Conservation (phyloP, 2,113 vertebrate genomes). For the Callaeas wilsoni region DNA sequence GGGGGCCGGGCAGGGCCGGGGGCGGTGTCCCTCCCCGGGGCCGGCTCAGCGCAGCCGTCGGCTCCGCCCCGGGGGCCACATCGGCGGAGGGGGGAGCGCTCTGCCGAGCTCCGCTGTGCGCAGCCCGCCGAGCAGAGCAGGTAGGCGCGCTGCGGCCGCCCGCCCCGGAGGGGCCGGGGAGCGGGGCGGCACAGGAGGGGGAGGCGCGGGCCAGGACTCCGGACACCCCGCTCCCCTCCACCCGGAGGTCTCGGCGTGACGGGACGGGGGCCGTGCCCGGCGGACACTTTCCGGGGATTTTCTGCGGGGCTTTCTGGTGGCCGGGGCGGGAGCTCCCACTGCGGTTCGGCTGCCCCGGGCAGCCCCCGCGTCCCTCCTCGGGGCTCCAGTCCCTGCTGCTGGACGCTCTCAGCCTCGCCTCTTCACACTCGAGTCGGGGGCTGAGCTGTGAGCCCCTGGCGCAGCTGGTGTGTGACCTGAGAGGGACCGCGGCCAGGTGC, state of each 20-base stretch:
- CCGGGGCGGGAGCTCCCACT: no score
- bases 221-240: background rate
- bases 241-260: background rate
- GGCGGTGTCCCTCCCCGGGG: background rate
- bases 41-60: background rate
- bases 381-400: background rate
- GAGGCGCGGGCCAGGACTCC: no score
- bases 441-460: background rate
- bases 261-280: no score
- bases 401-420: background rate
- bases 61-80: background rate
- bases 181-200: background rate
- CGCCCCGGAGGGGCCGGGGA: no score
- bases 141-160: background rate
- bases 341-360: background rate
- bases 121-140: background rate
- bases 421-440: fast-evolving
- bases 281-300: background rate
- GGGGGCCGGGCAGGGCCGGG: no score
- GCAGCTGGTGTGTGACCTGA: background rate
- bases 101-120: fast-evolving
- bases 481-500: background rate
- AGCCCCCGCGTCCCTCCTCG: background rate
- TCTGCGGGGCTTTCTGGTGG: background rate
- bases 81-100: background rate